phyloP scores from a whole-genome alignment of 2,113 vertebrate species.

The Cyanoliseus patagonus region DNA sequence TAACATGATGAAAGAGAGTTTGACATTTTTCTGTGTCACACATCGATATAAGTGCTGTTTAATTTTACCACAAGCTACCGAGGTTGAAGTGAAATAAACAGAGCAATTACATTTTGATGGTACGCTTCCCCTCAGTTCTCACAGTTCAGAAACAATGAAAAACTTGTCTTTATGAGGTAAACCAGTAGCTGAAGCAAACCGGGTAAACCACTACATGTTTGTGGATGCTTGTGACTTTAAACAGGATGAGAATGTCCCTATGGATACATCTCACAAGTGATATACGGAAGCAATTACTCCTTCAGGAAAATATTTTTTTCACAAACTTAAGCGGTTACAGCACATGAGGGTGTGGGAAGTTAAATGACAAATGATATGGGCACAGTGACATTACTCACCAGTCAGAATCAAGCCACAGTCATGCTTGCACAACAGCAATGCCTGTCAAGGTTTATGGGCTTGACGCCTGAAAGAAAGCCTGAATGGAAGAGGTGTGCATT shows the following conservation, averaged over 20 bases:
- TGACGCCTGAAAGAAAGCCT: neutral
- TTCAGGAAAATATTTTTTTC: slow-evolving; percentile 26
- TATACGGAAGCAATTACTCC: slow-evolving; percentile 27
- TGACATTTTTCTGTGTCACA: neutral
- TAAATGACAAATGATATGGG: slow-evolving; percentile 55
- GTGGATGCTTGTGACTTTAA: neutral
- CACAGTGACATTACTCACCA: slow-evolving; percentile 68
- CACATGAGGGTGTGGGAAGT: slow-evolving; percentile 30
- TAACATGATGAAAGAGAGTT: neutral
- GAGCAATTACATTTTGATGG: neutral
- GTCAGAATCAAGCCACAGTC: slow-evolving; percentile 56
- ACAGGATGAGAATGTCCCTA: slow-evolving; percentile 7
- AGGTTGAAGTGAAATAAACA: neutral
- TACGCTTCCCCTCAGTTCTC: neutral
- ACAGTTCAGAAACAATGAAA: neutral
- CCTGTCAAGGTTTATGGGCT: neutral
- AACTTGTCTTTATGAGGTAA: neutral
- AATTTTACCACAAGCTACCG: neutral
- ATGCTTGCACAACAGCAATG: neutral
- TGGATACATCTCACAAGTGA: slow-evolving; percentile 1
- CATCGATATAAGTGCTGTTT: neutral
- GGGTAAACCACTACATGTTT: neutral
- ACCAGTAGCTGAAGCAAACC: neutral
- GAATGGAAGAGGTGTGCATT: neutral
- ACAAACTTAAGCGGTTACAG: neutral